Conservation (phyloP, 2,113 vertebrate species). For the Melanocharis versteri region DNA sequence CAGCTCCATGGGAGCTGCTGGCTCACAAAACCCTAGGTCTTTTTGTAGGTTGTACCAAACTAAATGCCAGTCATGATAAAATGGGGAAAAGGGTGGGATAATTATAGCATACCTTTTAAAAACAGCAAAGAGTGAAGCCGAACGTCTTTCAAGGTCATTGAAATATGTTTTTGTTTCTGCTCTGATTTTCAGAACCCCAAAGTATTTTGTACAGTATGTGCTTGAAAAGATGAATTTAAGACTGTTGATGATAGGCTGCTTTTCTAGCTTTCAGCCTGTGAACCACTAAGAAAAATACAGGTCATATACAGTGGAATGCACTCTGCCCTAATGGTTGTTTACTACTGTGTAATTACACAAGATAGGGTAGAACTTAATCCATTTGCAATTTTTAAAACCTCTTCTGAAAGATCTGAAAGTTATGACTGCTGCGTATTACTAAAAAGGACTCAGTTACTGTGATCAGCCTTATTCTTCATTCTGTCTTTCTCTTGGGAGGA, state of each 20-base stretch:
- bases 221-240: background rate
- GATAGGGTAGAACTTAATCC: background rate
- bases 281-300: background rate
- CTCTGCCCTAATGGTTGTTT: background rate
- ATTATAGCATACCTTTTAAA: background rate
- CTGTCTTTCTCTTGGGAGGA: background rate
- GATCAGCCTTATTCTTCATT: background rate
- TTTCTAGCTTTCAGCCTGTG: background rate
- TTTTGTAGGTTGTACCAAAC: background rate
- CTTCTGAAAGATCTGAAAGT: background rate
- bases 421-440: background rate
- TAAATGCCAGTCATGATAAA: background rate
- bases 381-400: background rate
- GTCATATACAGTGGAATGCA: background rate
- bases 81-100: background rate
- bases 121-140: background rate
- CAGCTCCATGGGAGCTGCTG: background rate
- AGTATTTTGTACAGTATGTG: background rate
- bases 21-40: background rate
- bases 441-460: background rate
- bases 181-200: background rate
- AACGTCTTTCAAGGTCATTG: background rate
- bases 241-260: background rate
- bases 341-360: background rate
- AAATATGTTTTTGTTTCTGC: background rate